phyloP scores from a whole-genome alignment of 2,113 vertebrate genomes.

The Siniperca knerii region DNA sequence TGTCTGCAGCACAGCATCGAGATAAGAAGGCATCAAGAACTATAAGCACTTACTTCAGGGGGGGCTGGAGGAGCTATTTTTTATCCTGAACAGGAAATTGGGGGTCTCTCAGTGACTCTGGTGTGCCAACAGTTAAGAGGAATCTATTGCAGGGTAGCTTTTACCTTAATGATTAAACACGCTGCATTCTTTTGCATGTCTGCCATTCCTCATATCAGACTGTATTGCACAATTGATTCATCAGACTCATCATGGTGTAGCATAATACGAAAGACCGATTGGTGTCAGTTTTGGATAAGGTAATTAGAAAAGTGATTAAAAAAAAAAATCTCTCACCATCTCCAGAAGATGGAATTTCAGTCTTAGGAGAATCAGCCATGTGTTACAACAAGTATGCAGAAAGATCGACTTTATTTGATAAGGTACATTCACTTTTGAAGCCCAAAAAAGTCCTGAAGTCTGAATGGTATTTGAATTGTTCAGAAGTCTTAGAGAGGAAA shows the following conservation, averaged over 20 bases:
- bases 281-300: constrained; percentile 52
- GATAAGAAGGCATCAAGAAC: constrained; percentile 72
- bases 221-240: constrained; percentile 71
- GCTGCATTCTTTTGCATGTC: constrained; percentile 40
- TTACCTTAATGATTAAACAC: constrained; percentile 52
- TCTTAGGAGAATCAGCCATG: constrained; percentile 67
- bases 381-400: constrained; percentile 70
- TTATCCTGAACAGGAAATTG: constrained; percentile 44
- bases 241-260: constrained; percentile 45
- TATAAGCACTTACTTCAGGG: constrained; percentile 70
- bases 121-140: constrained; percentile 53
- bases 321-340: background rate
- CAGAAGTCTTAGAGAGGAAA: constrained; percentile 45
- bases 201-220: constrained; percentile 57
- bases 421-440: constrained; percentile 76
- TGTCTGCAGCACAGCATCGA: constrained; percentile 65
- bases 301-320: constrained; percentile 33
- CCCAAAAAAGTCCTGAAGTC: constrained; percentile 48
- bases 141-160: constrained; percentile 48
- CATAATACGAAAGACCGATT: constrained; percentile 18
- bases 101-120: constrained; percentile 48
- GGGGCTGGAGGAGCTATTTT: constrained; percentile 37
- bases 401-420: constrained; percentile 77
- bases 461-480: constrained; percentile 56
- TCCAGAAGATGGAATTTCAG: constrained; percentile 55